phyloP scores from a whole-genome alignment of 2,797 vertebrate species.

The Centroberyx gerrardi region DNA sequence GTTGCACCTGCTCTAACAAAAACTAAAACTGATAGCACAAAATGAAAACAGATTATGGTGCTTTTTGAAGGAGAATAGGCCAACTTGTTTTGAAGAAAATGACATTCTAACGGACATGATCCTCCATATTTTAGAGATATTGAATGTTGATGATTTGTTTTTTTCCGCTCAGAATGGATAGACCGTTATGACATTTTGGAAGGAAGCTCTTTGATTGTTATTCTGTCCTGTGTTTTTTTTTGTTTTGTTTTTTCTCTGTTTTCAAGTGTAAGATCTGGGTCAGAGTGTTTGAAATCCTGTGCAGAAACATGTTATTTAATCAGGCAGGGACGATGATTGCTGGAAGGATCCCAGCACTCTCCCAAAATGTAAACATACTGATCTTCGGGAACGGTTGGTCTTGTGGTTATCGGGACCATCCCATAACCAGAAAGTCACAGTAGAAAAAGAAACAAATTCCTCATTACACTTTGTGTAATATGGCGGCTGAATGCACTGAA shows the following conservation, averaged over 20 bases:
- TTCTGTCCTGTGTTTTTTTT: not conserved
- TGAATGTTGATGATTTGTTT: not conserved
- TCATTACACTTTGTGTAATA: too few species aligned
- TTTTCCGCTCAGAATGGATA: not conserved
- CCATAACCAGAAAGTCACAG: conserved; percentile 1
- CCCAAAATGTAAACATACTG: not conserved
- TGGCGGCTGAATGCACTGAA: too few species aligned
- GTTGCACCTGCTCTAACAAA: not conserved
- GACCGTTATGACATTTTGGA: not conserved
- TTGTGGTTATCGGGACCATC: too few species aligned
- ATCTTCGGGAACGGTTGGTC: too few species aligned
- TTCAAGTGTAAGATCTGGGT: not conserved
- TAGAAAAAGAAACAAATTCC: too few species aligned
- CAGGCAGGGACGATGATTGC: not conserved
- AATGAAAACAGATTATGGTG: not conserved
- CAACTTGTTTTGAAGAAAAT: not conserved
- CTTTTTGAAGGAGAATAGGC: not conserved
- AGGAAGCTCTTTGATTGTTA: not conserved
- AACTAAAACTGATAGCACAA: not conserved
- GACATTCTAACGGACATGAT: not conserved
- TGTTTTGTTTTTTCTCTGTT: not conserved
- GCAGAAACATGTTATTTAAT: too few species aligned
- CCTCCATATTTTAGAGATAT: conserved; percentile 6
- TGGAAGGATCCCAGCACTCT: not conserved
- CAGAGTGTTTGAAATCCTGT: too few species aligned